phyloP scores from a whole-genome alignment of 2,113 vertebrate species.

The Merops nubicus region DNA sequence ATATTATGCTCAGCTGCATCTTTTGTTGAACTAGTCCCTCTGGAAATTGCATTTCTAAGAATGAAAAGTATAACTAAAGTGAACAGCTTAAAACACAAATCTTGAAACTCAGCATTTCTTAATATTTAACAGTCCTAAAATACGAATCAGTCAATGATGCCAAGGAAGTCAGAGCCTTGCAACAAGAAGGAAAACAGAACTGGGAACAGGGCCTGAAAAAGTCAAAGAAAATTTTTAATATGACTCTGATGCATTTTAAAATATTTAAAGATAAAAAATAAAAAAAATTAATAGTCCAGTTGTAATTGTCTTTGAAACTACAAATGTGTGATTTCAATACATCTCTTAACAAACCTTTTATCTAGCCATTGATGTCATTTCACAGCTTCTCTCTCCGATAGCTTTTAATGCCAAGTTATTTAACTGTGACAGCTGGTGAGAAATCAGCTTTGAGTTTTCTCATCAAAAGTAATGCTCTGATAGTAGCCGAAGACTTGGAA shows the following conservation, averaged over 20 bases:
- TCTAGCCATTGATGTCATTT: constrained; percentile 63
- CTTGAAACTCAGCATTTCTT: not conserved
- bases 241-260: not conserved
- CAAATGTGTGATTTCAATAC: constrained; percentile 1
- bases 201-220: not conserved
- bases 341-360: constrained; percentile 57
- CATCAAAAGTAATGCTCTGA: constrained; percentile 77
- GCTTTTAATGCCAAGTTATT: constrained; percentile 71
- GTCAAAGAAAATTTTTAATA: not conserved
- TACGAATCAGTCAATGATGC: not conserved
- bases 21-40: not conserved
- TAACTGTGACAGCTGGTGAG: constrained; percentile 72
- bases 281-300: not conserved
- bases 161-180: not conserved
- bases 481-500: constrained; percentile 76
- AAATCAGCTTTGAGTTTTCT: constrained; percentile 75
- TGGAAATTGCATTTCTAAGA: not conserved
- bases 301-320: constrained; percentile 37
- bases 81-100: not conserved
- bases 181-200: not conserved
- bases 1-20: not conserved
- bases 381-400: constrained; percentile 51
- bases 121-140: not conserved
- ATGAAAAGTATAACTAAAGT: not conserved
- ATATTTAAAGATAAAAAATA: not conserved